These are phyloP conservation scores for Syngnathus rostellatus DNA, from an alignment of 2,797 vertebrate genomes.

Conservation along the genomic window DNA sequence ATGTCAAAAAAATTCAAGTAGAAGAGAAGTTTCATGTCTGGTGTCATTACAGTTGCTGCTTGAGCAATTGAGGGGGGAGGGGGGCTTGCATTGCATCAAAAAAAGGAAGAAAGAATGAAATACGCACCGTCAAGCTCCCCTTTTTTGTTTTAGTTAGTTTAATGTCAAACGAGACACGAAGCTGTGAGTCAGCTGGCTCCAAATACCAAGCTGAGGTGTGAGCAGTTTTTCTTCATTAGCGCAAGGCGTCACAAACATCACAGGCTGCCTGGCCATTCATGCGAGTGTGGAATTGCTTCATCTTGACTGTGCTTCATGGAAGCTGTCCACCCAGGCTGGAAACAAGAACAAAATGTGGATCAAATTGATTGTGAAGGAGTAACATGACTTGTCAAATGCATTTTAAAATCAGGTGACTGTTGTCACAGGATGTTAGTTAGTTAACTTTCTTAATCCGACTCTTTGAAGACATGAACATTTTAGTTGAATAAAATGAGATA, in stretches of 20 bases:
- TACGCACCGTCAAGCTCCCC: not conserved
- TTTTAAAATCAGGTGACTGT: conserved; percentile 3
- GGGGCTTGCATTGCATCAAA: too few species aligned
- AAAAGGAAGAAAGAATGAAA: not conserved
- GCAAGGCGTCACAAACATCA: not conserved
- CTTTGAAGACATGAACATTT: not conserved
- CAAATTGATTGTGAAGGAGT: not conserved
- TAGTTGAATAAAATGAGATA: not conserved
- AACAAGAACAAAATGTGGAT: not conserved
- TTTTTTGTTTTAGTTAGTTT: conserved; percentile 11
- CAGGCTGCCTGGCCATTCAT: not conserved
- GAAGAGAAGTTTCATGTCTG: not conserved
- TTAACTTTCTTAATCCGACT: not conserved
- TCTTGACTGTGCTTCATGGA: not conserved
- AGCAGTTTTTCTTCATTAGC: conserved; percentile 20
- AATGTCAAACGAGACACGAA: conserved; percentile 29
- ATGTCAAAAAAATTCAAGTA: not conserved
- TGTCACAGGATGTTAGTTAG: not conserved
- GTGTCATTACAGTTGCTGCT: not conserved
- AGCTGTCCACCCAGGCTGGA: not conserved
- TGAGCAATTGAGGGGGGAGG: not conserved
- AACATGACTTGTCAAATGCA: not conserved
- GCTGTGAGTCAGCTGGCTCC: conserved; percentile 52
- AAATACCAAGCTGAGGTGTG: conserved; percentile 47
- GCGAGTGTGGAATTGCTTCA: not conserved